Evolutionary conservation across 2,888 invertebrate species (phyloP), one percentile per base, ranked within the genome.

Genomic region (Lissonota sp.): DNA sequence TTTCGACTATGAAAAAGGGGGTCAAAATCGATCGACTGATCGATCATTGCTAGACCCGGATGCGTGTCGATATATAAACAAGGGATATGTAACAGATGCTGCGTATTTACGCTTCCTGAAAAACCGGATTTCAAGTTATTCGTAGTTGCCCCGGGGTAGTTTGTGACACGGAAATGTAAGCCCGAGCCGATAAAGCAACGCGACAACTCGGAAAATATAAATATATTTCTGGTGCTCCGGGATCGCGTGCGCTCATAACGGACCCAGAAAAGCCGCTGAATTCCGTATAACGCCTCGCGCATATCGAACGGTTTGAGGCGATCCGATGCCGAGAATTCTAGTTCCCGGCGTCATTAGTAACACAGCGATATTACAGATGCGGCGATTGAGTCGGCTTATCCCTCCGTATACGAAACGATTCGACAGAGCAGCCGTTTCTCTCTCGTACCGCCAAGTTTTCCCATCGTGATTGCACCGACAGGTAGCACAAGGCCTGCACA

Each of bases 51-150:
- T 10, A 63, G 46, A 70, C 55, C 63, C 69, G 63, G 69, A 76
- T 53, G n/a, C 26, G 40, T 40, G 5, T 6, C 4, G 6, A 40
- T n/a, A 51, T 40, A 67, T 40, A 42, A 12, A 44, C 58, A 37
- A 26, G 14, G 26, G n/a, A 16, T 12, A 57, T 8, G 16, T n/a
- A 10, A 16, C 63, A 37, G 39, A 37, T 60, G 44, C 40, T 5
- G 37, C 39, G 49, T 40, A 39, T 40, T 40, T 49, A 10, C 6
- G 49, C 42, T 40, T 12, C 57, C 63, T 55, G 69, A 63, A 67
- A 79, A 79, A 79, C 79, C 79, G 79, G 79, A 79, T 73, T 69
- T 51, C 40, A 37, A 57, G 79, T 74, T 79, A 67, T 79, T 74
- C 73, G 58, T 69, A 69, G n/a, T 12, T 58, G 51, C 44, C 44